Evolutionary conservation across 2,113 vertebrate genomes (phyloP), one percentile per base, ranked within the genome.

Genomic region (Equus quagga): DNA sequence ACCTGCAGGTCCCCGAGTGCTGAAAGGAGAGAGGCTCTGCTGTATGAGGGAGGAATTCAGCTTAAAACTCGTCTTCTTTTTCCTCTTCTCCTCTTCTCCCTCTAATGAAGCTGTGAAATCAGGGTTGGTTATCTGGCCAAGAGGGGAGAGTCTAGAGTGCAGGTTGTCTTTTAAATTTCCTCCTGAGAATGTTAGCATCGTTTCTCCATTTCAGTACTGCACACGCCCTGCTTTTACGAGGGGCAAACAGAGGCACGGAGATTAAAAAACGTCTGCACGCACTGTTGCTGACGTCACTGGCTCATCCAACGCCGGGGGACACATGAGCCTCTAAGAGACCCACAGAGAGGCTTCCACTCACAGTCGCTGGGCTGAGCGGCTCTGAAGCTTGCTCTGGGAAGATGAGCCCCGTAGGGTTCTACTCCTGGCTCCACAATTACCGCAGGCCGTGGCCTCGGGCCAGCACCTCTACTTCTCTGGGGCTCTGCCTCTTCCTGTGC

Each of bases 31-130:
- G 0, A 0, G 60, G 44, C 67, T 84, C 23, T 91, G 81, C 51
- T 95, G 36, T 41, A 41, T 41, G 36, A 87, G 46, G 62, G 8
- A 81, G 33, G 51, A 84, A 36, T 46, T 87, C 33, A 70, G 46
- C 70, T 80, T 24, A 58, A 60, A 97, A 19, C 70, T 92, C 46
- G 5, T 88, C 31, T 89, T 64, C 72, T 36, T 81, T 89, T 69
- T 86, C 28, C 28, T 60, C 11, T 13, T 0, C 7, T 4, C 3
- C 11, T 88, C 49, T 83, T 82, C 69, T 73, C 26, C 56, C 21
- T 17, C 26, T 76, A 93, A 96, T 87, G 72, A 75, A 93, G 93
- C 46, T 88, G 58, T 82, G 83, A 83, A 86, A 69, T 95, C 81
- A 83, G 36, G 78, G 33, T 92, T 81, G 78, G 51, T 85, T 93